A percentile compares a stretch with the other conserved stretches of the same genome.
These are phyloP conservation scores for Dinoponera quadriceps DNA, from an alignment of 1,140 invertebrate genomes.

Conservation along the genomic window DNA sequence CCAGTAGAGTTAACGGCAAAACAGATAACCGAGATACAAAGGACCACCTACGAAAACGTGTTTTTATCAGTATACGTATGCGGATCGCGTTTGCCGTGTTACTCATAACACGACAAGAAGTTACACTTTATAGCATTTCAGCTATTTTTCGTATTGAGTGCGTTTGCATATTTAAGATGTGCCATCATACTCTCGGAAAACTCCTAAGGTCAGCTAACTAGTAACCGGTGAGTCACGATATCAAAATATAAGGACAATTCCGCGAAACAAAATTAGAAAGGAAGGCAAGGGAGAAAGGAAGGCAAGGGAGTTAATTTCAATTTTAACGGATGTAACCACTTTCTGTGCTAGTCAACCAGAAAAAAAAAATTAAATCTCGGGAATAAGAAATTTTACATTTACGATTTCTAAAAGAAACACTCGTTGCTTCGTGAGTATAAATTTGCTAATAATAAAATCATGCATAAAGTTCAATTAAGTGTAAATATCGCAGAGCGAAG, in stretches of 20 bases:
- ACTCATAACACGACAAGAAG: background rate
- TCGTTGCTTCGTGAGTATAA: too few relatives aligned
- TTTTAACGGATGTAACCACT: background rate
- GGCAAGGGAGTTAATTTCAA: background rate
- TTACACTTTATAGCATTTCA: background rate
- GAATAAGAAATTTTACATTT: background rate
- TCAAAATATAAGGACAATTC: slow-evolving; percentile 18
- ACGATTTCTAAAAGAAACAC: slow-evolving; percentile 1
- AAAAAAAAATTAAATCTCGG: background rate
- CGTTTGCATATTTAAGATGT: slow-evolving; percentile 14
- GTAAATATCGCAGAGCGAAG: background rate
- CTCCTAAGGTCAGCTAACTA: background rate
- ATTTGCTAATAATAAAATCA: background rate
- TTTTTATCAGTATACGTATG: slow-evolving; percentile 26
- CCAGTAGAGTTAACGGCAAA: slow-evolving; percentile 16
- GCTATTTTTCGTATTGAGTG: background rate
- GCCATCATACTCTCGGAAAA: slow-evolving; percentile 8
- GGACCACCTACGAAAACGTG: background rate
- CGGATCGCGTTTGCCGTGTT: background rate
- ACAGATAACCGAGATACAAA: slow-evolving; percentile 27
- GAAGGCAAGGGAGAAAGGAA: background rate
- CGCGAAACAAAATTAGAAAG: background rate
- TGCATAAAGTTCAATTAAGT: background rate
- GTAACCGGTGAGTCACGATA: slow-evolving; percentile 17
- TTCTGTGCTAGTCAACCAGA: too few relatives aligned